Conservation (phyloP, 2,797 vertebrate species). For the Lates japonicus region DNA sequence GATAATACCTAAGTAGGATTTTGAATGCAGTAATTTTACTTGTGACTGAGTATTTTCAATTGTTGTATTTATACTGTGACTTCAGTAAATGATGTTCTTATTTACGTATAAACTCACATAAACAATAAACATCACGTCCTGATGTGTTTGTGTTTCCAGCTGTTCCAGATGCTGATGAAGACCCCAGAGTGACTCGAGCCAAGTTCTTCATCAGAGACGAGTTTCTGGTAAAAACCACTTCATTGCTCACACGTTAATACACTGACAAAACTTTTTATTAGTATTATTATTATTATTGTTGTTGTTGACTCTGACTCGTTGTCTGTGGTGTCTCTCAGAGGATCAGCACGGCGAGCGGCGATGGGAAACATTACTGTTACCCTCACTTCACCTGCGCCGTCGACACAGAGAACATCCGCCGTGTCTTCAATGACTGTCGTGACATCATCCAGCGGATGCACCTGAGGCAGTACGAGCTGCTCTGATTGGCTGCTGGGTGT, state of each 20-base stretch:
- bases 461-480: constrained; percentile 96
- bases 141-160: constrained; percentile 80
- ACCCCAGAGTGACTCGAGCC: constrained; percentile 95
- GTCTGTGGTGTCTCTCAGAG: constrained; percentile 84
- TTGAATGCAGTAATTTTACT: too few species aligned
- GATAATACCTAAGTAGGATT: too few species aligned
- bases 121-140: too few species aligned
- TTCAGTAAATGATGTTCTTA: too few species aligned
- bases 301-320: background rate
- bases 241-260: background rate
- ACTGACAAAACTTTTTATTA: background rate
- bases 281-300: too few species aligned
- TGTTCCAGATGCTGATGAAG: constrained; percentile 93
- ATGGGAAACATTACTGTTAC: constrained; percentile 96
- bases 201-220: constrained; percentile 99
- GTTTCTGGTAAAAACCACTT: constrained; percentile 89
- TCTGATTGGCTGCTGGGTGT: constrained; percentile 87
- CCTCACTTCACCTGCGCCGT: constrained; percentile 97
- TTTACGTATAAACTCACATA: too few species aligned
- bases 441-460: constrained; percentile 99
- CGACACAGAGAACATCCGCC: constrained; percentile 97
- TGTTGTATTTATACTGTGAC: too few species aligned
- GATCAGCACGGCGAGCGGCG: constrained; percentile 95
- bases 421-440: constrained; percentile 97
- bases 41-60: too few species aligned